Evolutionary conservation across 1,140 invertebrate species (phyloP), one percentile per base, ranked within the genome.

Genomic region (Branchinecta lindahli): DNA sequence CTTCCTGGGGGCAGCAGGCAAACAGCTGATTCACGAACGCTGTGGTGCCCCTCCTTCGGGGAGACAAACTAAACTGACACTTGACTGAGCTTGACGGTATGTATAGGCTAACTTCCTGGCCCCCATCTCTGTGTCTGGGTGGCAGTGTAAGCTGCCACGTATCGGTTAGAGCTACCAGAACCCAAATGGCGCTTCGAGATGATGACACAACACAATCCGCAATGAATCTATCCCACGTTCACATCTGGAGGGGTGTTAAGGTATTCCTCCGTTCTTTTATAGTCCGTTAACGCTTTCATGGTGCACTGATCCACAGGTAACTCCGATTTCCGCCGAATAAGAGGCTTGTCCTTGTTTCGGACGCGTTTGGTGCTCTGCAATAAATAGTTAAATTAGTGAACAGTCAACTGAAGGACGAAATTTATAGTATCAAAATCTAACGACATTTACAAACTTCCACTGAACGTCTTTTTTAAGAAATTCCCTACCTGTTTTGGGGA

Each of bases 281-380:
- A 92, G 78, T 92, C 91, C 77, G 87, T 90, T 70, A 96, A 83
- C 73, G 92, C 92, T 77, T 88, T 88, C 74, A 94, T 86, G 46
- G 91, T 96, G 76, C 88, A 87, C 72, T 87, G 85, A 82, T 96
- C 93, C 77, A 93, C 89, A 44, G 93, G 93, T 78, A 96, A 82
- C 80, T 96, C 93, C 15, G 92, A 96, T 82, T 96, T 97, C 78
- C 92, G 87, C 79, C 93, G 85, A 66, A 96, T 81, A 73, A 96
- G 81, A 44, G 91, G 91, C 79, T 94, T 94, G 70, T 87, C 88
- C 79, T 86, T 87, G 79, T 88, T 88, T 74, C 81, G 82, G 78
- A 79, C 74, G 44, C 71, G 71, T 80, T 83, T 79, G 75, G 79
- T 76, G 77, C 75, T 76, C 76, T 80, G 67, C 46, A 74, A 74